Evolutionary conservation across 2,113 vertebrate species (phyloP).

Genomic region (Seriola dumerili): DNA sequence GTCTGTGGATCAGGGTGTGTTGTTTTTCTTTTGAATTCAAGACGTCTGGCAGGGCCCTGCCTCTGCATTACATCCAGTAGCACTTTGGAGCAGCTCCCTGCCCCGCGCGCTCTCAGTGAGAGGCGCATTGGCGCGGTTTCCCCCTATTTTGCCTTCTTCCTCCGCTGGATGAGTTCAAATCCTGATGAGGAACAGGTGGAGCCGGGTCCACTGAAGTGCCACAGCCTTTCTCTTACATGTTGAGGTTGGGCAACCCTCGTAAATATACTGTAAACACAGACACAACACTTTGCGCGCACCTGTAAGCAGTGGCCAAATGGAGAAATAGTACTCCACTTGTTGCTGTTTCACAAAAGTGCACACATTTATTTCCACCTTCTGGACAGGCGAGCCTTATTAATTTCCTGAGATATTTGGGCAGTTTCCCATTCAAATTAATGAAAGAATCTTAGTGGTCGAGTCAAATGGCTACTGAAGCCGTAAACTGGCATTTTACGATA

Average conservation of each 20-base stretch:
- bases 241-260: not conserved
- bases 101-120: not conserved
- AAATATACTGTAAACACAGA: slow-evolving; percentile 24
- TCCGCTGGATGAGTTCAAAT: slow-evolving; percentile 21
- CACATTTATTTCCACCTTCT: not conserved
- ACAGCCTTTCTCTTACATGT: not conserved
- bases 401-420: not conserved
- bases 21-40: slow-evolving; percentile 32
- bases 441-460: not conserved
- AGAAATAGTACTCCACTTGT: slow-evolving; percentile 51
- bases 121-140: not conserved
- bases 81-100: slow-evolving; percentile 17
- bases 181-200: slow-evolving; percentile 59
- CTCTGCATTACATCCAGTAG: slow-evolving; percentile 24
- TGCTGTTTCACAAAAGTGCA: slow-evolving; percentile 31
- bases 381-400: not conserved
- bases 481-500: not conserved
- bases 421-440: not conserved
- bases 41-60: slow-evolving; percentile 27
- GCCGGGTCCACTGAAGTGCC: not conserved
- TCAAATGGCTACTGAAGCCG: not conserved
- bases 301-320: not conserved
- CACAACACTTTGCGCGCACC: slow-evolving; percentile 7
- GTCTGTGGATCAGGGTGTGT: slow-evolving; percentile 6
- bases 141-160: not conserved